Conservation (phyloP, 2,113 vertebrate genomes). For the Menura novaehollandiae region DNA sequence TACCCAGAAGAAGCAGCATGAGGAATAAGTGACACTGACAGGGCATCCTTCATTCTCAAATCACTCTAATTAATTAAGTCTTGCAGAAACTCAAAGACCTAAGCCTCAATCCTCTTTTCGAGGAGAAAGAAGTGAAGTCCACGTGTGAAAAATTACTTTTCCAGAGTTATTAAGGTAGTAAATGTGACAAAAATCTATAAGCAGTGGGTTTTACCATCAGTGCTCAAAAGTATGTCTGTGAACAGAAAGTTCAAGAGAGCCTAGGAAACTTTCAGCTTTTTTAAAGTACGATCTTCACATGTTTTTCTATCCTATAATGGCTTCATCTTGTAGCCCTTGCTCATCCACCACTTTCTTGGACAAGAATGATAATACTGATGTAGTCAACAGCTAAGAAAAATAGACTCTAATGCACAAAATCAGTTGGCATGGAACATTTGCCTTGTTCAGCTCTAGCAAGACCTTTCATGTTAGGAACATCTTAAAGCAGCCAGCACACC, state of each 20-base stretch:
- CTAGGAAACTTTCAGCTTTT: background rate
- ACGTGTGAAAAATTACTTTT: background rate
- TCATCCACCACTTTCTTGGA: background rate
- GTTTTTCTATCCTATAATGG: background rate
- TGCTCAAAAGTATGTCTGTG: background rate
- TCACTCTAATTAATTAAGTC: conserved; percentile 44
- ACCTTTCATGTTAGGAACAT: background rate
- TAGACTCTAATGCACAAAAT: background rate
- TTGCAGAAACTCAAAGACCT: background rate
- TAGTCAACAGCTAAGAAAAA: background rate
- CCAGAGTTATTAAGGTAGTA: background rate
- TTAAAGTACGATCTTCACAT: background rate
- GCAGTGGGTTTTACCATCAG: background rate
- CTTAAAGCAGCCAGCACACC: background rate
- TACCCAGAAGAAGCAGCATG: background rate
- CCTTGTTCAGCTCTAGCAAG: background rate
- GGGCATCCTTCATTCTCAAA: conserved; percentile 1
- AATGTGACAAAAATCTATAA: background rate
- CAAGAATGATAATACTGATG: background rate
- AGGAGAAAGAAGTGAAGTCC: background rate
- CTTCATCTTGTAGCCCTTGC: background rate
- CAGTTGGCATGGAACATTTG: background rate
- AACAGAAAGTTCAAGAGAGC: background rate
- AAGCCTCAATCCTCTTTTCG: background rate
- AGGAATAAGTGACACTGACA: background rate